Evolutionary conservation across 2,113 vertebrate genomes (phyloP), one percentile per base, ranked within the genome.

Genomic region (Oryzias javanicus): DNA sequence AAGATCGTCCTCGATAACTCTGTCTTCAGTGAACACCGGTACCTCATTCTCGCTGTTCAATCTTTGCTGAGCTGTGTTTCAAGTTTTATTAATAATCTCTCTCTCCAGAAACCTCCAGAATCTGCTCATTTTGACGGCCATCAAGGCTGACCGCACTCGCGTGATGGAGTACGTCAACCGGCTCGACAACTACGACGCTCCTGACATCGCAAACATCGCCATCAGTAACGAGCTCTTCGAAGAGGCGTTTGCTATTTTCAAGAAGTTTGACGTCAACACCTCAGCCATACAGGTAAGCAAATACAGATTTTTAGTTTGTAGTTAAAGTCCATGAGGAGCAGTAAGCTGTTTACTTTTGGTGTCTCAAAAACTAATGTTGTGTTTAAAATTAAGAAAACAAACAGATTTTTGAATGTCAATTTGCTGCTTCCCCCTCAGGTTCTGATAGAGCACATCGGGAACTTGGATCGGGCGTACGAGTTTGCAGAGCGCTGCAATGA

Each of bases 161-260:
- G 95, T 98, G 44, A 98, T 97, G 95, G 95, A 96, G 42, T 97
- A 97, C 64, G 92, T 97, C 24, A 96, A 92, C 84, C 91, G 88
- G 0, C 90, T 97, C 40, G 95, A 97, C 86, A 96, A 95, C 86
- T 97, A 95, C 0, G 94, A 97, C 1, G 95, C 96, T 12, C 94
- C 94, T 0, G 94, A 97, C 76, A 95, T 97, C 1, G 95, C 95
- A 1, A 94, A 94, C 75, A 97, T 97, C 4, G 94, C 95, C 20
- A 90, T 97, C 67, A 95, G 94, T 84, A 96, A 93, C 4, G 91
- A 94, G 49, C 91, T 97, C 0, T 95, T 93, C n/a, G 95, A 98
- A 78, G 96, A 97, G 73, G 95, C 95, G 0, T 95, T 97, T 70
- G 90, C 94, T 57, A 95, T 96, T 82, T 97, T 96, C 64, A 88